These are phyloP conservation scores for Leptopilina boulardi DNA, from an alignment of 1,140 invertebrate genomes.

Conservation along the genomic window DNA sequence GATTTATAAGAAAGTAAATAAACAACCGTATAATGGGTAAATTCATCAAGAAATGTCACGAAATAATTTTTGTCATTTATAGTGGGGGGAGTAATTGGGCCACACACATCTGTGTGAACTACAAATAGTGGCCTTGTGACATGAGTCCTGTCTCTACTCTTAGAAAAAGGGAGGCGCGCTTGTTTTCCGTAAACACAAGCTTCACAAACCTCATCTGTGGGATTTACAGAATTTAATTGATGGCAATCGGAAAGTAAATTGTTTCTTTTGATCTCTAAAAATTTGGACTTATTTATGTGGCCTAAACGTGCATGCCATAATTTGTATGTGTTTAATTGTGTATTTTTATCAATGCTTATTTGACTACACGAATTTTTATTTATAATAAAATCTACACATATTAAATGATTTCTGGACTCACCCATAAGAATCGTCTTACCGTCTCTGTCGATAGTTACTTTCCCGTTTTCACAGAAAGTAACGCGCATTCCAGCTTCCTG, in stretches of 20 bases:
- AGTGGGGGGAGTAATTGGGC: not conserved
- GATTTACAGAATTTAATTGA: conserved; percentile 52
- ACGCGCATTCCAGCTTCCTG: not conserved
- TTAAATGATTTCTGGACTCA: not conserved
- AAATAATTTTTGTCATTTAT: not conserved
- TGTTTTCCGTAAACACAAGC: conserved; percentile 71
- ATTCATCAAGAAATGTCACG: too few species aligned
- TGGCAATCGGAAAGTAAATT: not conserved
- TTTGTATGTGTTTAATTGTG: not conserved
- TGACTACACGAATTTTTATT: not conserved
- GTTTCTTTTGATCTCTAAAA: not conserved
- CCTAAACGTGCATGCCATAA: not conserved
- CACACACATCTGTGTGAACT: conserved; percentile 62
- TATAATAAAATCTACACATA: not conserved
- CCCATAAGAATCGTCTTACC: not conserved
- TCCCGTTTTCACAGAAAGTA: not conserved
- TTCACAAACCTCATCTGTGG: conserved; percentile 66
- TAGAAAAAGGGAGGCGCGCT: conserved; percentile 64
- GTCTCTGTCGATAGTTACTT: not conserved
- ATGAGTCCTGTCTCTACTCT: conserved; percentile 62
- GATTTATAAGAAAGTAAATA: not conserved
- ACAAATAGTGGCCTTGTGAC: conserved; percentile 50
- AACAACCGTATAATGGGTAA: too few species aligned
- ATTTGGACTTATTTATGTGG: not conserved
- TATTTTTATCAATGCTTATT: not conserved